Percentiles rank a stretch among this genome's conserved stretches.
phyloP scores from a whole-genome alignment of 2,113 vertebrate species.

The Hippocampus zosterae region DNA sequence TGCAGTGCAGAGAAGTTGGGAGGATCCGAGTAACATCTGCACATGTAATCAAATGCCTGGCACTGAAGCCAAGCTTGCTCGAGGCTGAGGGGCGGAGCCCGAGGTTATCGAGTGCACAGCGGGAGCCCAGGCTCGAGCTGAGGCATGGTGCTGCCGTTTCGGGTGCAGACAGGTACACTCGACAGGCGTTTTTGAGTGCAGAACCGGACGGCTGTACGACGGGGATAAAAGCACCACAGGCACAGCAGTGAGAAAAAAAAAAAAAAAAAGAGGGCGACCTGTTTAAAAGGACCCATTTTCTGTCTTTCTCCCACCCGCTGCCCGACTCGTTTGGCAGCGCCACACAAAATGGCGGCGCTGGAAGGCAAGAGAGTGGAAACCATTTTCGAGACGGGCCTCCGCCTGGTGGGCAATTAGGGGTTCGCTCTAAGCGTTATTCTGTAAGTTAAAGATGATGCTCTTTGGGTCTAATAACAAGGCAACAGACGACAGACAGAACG shows the following conservation, averaged over 20 bases:
- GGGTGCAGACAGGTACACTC: constrained; percentile 40
- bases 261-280: background rate
- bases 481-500: background rate
- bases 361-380: constrained; percentile 6
- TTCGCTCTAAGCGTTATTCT: background rate
- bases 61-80: constrained; percentile 32
- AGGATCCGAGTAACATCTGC: constrained; percentile 65
- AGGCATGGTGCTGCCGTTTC: constrained; percentile 9
- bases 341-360: constrained; percentile 2
- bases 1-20: constrained; percentile 35
- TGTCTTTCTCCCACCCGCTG: background rate
- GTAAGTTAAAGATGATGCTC: background rate
- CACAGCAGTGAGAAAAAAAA: background rate
- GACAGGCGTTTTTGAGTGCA: constrained; percentile 18
- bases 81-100: constrained; percentile 37
- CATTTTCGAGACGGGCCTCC: background rate
- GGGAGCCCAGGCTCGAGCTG: constrained; percentile 19
- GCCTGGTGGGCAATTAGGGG: background rate
- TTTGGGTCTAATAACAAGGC: background rate
- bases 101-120: constrained; percentile 42
- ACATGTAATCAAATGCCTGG: constrained; percentile 64
- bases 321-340: background rate
- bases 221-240: background rate
- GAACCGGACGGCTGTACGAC: background rate
- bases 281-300: background rate